These are phyloP conservation scores for Escarpia spicata DNA, from an alignment of 2,888 invertebrate species.

Conservation along the genomic window DNA sequence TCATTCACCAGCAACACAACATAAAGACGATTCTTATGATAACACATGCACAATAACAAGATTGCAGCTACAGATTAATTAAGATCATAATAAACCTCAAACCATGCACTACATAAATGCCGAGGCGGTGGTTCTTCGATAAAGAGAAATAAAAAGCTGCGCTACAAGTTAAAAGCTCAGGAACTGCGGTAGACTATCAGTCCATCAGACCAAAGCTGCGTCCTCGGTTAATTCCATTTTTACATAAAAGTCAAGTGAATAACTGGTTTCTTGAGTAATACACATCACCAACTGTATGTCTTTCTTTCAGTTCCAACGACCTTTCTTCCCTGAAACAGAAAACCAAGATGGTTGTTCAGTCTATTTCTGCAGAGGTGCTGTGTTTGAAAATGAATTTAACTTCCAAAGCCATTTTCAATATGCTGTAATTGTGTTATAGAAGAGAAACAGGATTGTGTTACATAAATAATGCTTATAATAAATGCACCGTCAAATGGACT, in stretches of 20 bases:
- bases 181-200: background rate
- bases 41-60: background rate
- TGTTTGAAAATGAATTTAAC: background rate
- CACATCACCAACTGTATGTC: background rate
- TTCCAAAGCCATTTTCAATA: background rate
- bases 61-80: background rate
- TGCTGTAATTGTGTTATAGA: background rate
- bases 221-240: background rate
- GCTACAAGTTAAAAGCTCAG: background rate
- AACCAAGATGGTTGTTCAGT: background rate
- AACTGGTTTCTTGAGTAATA: conserved; percentile 9
- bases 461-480: background rate
- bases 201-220: background rate
- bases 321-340: background rate
- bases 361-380: background rate
- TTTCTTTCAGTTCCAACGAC: background rate
- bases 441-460: background rate
- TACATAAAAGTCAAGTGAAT: background rate
- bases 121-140: too few species aligned
- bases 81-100: background rate
- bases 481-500: background rate
- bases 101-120: background rate
- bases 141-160: background rate
- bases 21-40: background rate
- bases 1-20: background rate